Evolutionary conservation across 2,888 invertebrate genomes (phyloP), one percentile per base, ranked within the genome.

Genomic region (Acanthoscelides obtectus): DNA sequence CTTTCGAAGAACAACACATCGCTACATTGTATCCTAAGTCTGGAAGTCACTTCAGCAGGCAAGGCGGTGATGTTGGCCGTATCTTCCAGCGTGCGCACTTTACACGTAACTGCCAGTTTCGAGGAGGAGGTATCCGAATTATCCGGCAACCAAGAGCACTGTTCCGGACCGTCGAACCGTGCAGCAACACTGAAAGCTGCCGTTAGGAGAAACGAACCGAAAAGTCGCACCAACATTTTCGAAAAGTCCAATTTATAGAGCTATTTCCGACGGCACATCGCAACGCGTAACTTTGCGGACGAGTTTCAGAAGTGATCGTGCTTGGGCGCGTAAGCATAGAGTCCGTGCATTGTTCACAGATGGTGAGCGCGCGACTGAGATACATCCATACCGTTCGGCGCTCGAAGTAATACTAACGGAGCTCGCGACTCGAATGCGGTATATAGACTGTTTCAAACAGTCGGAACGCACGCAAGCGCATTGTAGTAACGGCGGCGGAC

Each of bases 1-100:
- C 94, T 95, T 87, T 94, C 94, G 82, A 92, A 92, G 72, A 93
- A 88, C 79, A 94, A 87, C 75, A 92, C 90, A 81, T 92, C 91
- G 84, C 91, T 93, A 86, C 96, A 96, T 81, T 91, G 90, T 76
- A 96, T 89, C 77, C 90, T 89, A 76, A 96, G 87, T 75, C 89
- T 90, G 76, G 90, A 90, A 66, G 94, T 92, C 70, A 91, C 90
- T 82, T 94, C 94, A 66, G 92, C 87, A 72, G 89, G 89, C 69
- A 90, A 86, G 66, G 89, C 88, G 75, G 89, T 90, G 73, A 92
- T 87, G 80, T 92, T 92, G 78, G 90, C 88, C 75, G 90, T 89
- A 71, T 90, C 89, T 77, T 93, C 93, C 74, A 94, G 88, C 76
- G 92, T 90, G 77, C 93, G 88, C 80, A 93, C 87, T 81, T 88